Conservation (phyloP, 1,140 invertebrate species). For the Neuroterus valhalla region DNA sequence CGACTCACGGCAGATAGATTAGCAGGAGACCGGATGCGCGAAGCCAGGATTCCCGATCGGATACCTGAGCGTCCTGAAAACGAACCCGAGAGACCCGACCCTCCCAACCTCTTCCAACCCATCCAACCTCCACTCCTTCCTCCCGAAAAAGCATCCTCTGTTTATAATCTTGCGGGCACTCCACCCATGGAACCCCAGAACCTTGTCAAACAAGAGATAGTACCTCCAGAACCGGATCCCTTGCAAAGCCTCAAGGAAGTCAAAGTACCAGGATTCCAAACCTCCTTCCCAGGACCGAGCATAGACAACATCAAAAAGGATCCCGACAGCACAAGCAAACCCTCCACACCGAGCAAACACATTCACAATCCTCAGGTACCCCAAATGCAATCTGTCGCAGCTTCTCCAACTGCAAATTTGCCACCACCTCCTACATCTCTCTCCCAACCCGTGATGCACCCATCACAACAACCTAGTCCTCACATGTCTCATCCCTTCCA, state of each 20-base stretch:
- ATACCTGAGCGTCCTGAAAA: slow-evolving; percentile 55
- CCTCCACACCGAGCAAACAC: slow-evolving; percentile 69
- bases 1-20: slow-evolving; percentile 34
- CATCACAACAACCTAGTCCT: slow-evolving; percentile 80
- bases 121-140: slow-evolving; percentile 65
- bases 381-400: slow-evolving; percentile 65
- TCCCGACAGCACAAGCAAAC: slow-evolving; percentile 76
- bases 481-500: slow-evolving; percentile 80
- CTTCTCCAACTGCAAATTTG: slow-evolving; percentile 77
- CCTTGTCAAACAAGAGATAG: slow-evolving; percentile 85
- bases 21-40: slow-evolving; percentile 31
- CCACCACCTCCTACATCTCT: slow-evolving; percentile 80
- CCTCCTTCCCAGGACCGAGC: slow-evolving; percentile 75
- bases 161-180: slow-evolving; percentile 75
- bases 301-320: slow-evolving; percentile 86
- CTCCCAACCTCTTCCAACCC: slow-evolving; percentile 75
- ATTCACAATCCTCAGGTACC: slow-evolving; percentile 58
- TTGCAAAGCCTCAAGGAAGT: slow-evolving; percentile 87
- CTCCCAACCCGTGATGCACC: slow-evolving; percentile 82
- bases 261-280: slow-evolving; percentile 85
- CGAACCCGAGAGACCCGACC: slow-evolving; percentile 58
- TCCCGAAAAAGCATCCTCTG: slow-evolving; percentile 53
- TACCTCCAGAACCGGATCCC: slow-evolving; percentile 80
- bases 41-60: slow-evolving; percentile 47
- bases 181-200: slow-evolving; percentile 81